A percentile compares a stretch with the other conserved stretches of the same genome.
Evolutionary conservation across 1,140 invertebrate species (phyloP).

Genomic region (Probaryconus sp.): DNA sequence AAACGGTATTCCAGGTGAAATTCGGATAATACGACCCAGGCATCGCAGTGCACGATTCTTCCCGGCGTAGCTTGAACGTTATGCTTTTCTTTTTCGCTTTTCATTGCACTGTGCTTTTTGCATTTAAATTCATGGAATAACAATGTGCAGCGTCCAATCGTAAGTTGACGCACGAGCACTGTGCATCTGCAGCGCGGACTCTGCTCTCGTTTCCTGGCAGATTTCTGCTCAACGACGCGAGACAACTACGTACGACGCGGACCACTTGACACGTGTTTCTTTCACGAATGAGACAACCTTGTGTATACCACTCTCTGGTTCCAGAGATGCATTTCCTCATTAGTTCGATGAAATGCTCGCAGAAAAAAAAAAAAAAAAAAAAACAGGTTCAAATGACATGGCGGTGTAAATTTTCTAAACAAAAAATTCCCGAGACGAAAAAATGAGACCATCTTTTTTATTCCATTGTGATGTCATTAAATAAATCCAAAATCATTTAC

Average conservation of each 20-base stretch:
- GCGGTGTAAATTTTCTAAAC: constrained; percentile 22
- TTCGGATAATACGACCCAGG: constrained; percentile 31
- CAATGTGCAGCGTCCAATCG: constrained; percentile 68
- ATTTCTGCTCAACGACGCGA: constrained; percentile 52
- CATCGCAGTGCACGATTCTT: constrained; percentile 12
- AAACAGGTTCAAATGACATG: constrained; percentile 39
- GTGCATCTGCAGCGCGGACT: constrained; percentile 33
- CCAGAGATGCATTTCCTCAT: constrained; percentile 50
- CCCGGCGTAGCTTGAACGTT: constrained; percentile 16
- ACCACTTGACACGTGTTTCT: constrained; percentile 60
- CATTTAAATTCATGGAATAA: constrained; percentile 76
- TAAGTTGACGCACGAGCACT: constrained; percentile 59
- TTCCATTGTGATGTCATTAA: constrained; percentile 10
- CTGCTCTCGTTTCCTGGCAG: constrained; percentile 44
- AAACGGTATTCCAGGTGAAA: constrained; percentile 23
- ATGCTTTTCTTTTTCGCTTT: constrained; percentile 31
- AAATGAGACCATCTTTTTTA: neutral
- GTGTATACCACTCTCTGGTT: constrained; percentile 29
- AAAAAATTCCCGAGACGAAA: constrained; percentile 11
- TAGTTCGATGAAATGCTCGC: constrained; percentile 40
- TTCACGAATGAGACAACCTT: constrained; percentile 40
- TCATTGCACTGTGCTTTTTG: constrained; percentile 55
- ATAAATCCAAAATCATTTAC: too few relatives aligned
- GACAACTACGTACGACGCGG: constrained; percentile 46
- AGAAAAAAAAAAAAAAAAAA: too few relatives aligned